phyloP scores from a whole-genome alignment of 1,140 invertebrate species.

The Platyura marginata region DNA sequence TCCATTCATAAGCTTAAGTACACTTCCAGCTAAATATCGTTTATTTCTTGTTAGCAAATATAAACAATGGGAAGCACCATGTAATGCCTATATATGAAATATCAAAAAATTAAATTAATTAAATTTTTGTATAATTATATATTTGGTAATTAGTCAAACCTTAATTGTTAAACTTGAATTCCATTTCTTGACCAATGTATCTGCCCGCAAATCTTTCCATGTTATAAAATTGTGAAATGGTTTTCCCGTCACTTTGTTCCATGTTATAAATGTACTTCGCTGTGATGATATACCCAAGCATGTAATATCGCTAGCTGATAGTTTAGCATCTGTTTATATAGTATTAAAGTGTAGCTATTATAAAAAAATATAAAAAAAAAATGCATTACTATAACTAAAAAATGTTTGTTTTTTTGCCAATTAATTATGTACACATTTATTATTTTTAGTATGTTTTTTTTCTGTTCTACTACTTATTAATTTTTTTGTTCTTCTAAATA shows the following conservation, averaged over 20 bases:
- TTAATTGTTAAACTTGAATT: slow-evolving; percentile 66
- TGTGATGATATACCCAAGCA: slow-evolving; percentile 77
- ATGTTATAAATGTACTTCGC: slow-evolving; percentile 73
- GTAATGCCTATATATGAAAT: neutral
- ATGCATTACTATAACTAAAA: too few relatives aligned
- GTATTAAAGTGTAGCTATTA: slow-evolving; percentile 9
- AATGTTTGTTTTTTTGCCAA: too few relatives aligned
- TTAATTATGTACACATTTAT: too few relatives aligned
- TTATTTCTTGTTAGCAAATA: slow-evolving; percentile 58
- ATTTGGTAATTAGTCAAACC: slow-evolving; percentile 21
- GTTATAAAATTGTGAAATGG: slow-evolving; percentile 88
- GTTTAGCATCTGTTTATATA: slow-evolving; percentile 31
- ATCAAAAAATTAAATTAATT: slow-evolving; percentile 3
- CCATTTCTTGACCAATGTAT: slow-evolving; percentile 61
- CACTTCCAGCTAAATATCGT: slow-evolving; percentile 62
- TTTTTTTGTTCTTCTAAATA: neutral
- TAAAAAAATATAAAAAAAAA: slow-evolving; percentile 17
- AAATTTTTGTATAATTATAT: too few relatives aligned
- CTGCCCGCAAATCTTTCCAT: slow-evolving; percentile 85
- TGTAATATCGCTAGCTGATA: slow-evolving; percentile 38
- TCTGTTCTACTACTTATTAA: too few relatives aligned
- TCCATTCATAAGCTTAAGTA: slow-evolving; percentile 58
- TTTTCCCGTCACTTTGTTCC: slow-evolving; percentile 63
- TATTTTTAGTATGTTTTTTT: too few relatives aligned
- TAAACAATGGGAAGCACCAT: slow-evolving; percentile 31